phyloP scores from a whole-genome alignment of 2,113 vertebrate genomes.

The Rhinopomastus cyanomelas region DNA sequence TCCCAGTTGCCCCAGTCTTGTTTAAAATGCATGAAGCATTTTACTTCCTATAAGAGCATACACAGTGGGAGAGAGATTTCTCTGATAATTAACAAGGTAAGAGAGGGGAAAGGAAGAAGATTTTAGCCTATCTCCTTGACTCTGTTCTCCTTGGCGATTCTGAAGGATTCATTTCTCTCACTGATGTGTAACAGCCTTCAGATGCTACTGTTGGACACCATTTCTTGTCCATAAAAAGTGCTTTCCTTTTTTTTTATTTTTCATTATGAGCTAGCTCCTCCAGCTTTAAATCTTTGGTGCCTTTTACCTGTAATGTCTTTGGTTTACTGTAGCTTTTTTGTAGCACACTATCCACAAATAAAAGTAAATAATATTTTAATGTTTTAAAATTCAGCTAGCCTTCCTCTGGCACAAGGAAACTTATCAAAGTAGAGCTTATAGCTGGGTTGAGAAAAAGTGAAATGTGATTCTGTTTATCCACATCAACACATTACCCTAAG shows the following conservation, averaged over 20 bases:
- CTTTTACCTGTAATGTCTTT: neutral
- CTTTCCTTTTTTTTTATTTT: conserved; percentile 24
- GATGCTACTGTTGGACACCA: neutral
- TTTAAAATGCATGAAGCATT: conserved; percentile 39
- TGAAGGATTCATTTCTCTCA: conserved; percentile 42
- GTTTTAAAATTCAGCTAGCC: neutral
- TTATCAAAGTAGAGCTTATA: neutral
- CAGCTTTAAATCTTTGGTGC: neutral
- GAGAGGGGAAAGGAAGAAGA: neutral
- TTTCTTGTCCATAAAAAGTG: conserved; percentile 17
- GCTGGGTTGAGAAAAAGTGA: neutral
- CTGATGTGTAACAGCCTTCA: conserved; percentile 42
- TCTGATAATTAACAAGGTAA: conserved; percentile 37
- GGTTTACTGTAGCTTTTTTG: neutral
- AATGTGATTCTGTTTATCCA: neutral
- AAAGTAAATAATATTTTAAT: conserved; percentile 1
- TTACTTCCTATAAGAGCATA: conserved; percentile 19
- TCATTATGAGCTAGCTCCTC: neutral
- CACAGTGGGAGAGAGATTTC: neutral
- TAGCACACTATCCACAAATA: neutral
- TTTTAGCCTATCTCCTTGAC: conserved; percentile 16
- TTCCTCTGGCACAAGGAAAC: neutral
- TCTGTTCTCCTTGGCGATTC: conserved; percentile 35
- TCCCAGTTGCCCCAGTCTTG: conserved; percentile 13
- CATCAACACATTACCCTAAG: neutral